Conservation (phyloP, 1,140 invertebrate genomes). For the Eueides isabella region DNA sequence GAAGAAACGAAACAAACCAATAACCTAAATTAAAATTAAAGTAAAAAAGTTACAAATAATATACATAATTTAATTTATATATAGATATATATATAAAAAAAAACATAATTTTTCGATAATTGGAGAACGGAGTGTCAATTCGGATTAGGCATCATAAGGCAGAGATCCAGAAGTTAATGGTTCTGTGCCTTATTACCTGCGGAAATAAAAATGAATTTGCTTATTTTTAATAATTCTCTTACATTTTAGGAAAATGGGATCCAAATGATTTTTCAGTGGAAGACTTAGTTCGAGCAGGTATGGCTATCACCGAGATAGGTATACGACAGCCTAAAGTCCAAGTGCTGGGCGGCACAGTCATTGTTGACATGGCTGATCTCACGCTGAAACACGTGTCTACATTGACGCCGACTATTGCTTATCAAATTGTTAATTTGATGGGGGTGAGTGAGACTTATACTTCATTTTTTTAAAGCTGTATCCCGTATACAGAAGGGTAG, state of each 20-base stretch:
- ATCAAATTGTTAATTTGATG: conserved; percentile 85
- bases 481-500: background rate
- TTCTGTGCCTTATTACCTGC: too few relatives aligned
- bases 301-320: conserved; percentile 59
- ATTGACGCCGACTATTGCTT: conserved; percentile 85
- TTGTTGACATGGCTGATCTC: conserved; percentile 88
- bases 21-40: too few relatives aligned
- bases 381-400: conserved; percentile 86
- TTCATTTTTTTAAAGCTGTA: conserved; percentile 1
- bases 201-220: background rate
- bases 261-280: conserved; percentile 61
- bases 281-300: conserved; percentile 53
- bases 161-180: too few relatives aligned
- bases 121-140: too few relatives aligned
- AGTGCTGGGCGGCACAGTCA: conserved; percentile 79
- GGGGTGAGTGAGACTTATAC: conserved; percentile 75
- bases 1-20: too few relatives aligned
- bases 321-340: conserved; percentile 64
- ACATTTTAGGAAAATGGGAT: conserved; percentile 63
- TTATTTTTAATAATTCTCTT: background rate
- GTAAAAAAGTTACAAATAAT: too few relatives aligned
- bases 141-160: too few relatives aligned
- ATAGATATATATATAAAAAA: too few relatives aligned
- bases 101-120: too few relatives aligned
- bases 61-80: too few relatives aligned